Evolutionary conservation across 1,140 invertebrate genomes (phyloP), one percentile per base, ranked within the genome.

Genomic region (Scylla paramamosain): DNA sequence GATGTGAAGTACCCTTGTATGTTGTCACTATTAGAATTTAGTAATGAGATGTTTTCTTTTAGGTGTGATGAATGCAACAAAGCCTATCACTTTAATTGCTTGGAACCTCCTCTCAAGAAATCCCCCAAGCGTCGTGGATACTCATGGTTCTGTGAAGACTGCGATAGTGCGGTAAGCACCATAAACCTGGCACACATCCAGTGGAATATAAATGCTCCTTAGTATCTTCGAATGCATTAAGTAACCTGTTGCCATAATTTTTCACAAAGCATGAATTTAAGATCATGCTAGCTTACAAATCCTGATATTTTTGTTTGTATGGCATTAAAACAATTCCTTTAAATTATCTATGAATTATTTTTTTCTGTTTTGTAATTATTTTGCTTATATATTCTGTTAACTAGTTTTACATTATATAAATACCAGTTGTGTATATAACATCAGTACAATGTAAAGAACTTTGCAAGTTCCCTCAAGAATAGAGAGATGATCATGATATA

Each of bases 141-240:
- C 97, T 98, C 98, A 7, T 99, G 99, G 99, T 98, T 99, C 97
- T 99, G 99, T 97, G 98, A 98, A 88, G 98, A 99, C 97, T 99
- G 99, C 97, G 99, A 99, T 52, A 95, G 88, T 87, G 94, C 94
- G 94, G 94, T 95, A 95, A 95, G 94, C n/a, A 95, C 94, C 67
- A 92, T 95, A 31, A 88, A 95, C 32, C 77, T 95, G 46, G 94
- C 94, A 20, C 94, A 95, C 48, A 95, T 95, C 32, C 94, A 95
- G 20, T 95, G 94, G 94, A 95, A 52, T 86, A 86, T 95, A 16
- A 87, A 59, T 48, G 45, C 82, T 25, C 82, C 67, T 2, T 82
- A 94, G 45, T 46, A 95, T 86, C 25, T 29, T 86, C 2, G 16
- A 28, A 48, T 59, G 59, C n/a, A 83, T 93, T 28, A 59, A 39